Evolutionary conservation across 2,888 invertebrate genomes (phyloP), one percentile per base, ranked within the genome.

Genomic region (Watsonalla cultraria): DNA sequence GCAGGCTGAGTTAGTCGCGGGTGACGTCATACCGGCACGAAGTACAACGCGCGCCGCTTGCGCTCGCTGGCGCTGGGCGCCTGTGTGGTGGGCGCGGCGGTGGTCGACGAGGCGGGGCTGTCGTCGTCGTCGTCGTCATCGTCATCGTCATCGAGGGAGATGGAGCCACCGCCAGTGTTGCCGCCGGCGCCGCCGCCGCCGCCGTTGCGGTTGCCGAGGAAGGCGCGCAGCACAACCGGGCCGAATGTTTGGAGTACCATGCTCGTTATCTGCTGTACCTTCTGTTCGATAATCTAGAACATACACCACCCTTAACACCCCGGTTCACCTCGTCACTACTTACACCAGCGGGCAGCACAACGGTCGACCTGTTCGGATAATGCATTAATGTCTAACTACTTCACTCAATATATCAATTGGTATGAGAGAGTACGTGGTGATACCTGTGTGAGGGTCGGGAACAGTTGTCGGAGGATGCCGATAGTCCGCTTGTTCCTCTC

Each of bases 401-500:
- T 42, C 11, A 11, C 42, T 9, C 8, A 7, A 8, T 37, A 5
- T 37, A 37, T 7, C 5, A 37, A 7, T 37, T 8, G 24, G 15
- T 39, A 52, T 35, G 51, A 24, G 24, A 24, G 24, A 24, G 24
- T 24, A 24, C 4, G 24, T 24, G 4, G 24, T 24, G 53, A 84
- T 93, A 95, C 95, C 95, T 95, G 93, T 61, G 95, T 94, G 67
- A 95, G 90, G 54, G 92, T 92, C 45, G 95, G 95, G 88, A 95
- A 95, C 56, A 95, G 91, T 74, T 94, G 93, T 55, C 95, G 92
- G 65, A 95, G 92, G 73, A 95, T 92, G 69, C 95, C 95, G 74
- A 95, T 94, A 66, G 95, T 95, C 76, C 95, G 92, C 86, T 95
- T 95, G 86, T 94, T 94, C 72, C 95, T 92, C 66, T 94, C 93